These are phyloP conservation scores for Scolanthus callimorphus DNA, from an alignment of 92 coral and sea anemone genomes.

Conservation along the genomic window DNA sequence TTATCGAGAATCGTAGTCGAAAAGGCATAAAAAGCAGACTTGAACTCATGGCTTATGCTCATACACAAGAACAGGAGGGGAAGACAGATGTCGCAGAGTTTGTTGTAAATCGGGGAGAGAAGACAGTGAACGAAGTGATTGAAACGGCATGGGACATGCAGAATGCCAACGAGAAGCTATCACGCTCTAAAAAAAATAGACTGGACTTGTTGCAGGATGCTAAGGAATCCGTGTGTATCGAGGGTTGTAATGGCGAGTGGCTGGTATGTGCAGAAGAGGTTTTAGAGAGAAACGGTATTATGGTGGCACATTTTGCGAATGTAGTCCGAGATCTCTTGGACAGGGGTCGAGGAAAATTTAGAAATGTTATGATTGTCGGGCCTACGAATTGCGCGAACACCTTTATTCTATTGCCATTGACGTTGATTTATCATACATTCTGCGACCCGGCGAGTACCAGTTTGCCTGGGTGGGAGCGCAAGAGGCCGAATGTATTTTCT, in stretches of 20 bases:
- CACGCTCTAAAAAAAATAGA: slow-evolving; percentile 19
- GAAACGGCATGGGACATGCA: slow-evolving; percentile 43
- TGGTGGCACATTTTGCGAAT: slow-evolving; percentile 4
- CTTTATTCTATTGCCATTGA: slow-evolving; percentile 25
- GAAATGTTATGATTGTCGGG: slow-evolving; percentile 44
- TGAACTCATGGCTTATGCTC: slow-evolving; percentile 49
- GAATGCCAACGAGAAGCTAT: slow-evolving; percentile 12
- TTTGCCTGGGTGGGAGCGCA: slow-evolving; percentile 51
- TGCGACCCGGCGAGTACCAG: slow-evolving; percentile 36
- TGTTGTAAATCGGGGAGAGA: slow-evolving; percentile 42
- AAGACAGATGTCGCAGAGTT: slow-evolving; percentile 57
- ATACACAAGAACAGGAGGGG: slow-evolving; percentile 40
- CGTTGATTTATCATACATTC: slow-evolving; percentile 19
- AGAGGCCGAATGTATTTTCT: slow-evolving; percentile 39
- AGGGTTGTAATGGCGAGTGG: slow-evolving; percentile 24
- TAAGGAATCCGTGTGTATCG: slow-evolving; percentile 22
- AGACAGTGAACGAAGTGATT: slow-evolving; percentile 26
- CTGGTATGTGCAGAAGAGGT: slow-evolving; percentile 33
- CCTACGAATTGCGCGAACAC: slow-evolving; percentile 27
- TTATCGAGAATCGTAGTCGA: slow-evolving; percentile 26
- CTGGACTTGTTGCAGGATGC: slow-evolving; percentile 24
- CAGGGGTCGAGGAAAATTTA: slow-evolving; percentile 40
- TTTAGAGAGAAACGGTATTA: slow-evolving; percentile 27
- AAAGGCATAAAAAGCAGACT: slow-evolving; percentile 29
- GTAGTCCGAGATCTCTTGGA: slow-evolving; percentile 25